Base-by-base conservation (phyloP, 2,888 invertebrate genomes). In the Mesochorus sp. region DNA sequence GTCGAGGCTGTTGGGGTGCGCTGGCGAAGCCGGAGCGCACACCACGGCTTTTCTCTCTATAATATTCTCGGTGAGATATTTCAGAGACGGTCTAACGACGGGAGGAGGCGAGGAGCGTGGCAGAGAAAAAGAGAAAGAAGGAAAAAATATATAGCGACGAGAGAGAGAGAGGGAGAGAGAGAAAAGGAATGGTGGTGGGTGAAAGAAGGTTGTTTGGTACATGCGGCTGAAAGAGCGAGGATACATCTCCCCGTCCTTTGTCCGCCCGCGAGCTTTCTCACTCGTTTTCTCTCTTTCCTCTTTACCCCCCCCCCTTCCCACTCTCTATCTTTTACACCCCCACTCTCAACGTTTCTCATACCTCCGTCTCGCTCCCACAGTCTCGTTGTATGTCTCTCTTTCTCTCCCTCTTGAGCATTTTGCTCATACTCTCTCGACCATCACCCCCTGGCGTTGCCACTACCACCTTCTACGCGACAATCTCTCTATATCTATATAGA, bases 51-150 rank as follows among this genome's bases (percentile, higher is more conserved):
- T 76, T 83, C 79, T 85, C 85, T 87, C 87, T 87, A 88, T 88
- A 87, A 88, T 88, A 88, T 88, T 88, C 86, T 86, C 84, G 83
- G 87, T 82, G 88, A 88, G 86, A 87, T 88, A 88, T 88, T 87
- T 87, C 86, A 83, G 85, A 83, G 83, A 82, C 81, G 79, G 80
- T 85, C 83, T 83, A 82, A 84, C 82, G 82, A 83, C 82, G 80
- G 74, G 79, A 44, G 47, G 34, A 3, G 31, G 14, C 8, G 34
- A 51, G 51, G 57, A 66, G 51, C 42, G 80, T 62, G 64, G 68
- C 47, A 34, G 68, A 68, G 31, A 31, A 49, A 37, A 55, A 74
- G 55, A 12, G 34, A 34, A 31, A 51, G 19, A 37, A 42, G 17
- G 26, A 64, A 44, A n/a, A n/a, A n/a, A n/a, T n/a, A n/a, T n/a